Evolutionary conservation across 2,888 invertebrate species (phyloP).

Genomic region (Teleogryllus oceanicus): DNA sequence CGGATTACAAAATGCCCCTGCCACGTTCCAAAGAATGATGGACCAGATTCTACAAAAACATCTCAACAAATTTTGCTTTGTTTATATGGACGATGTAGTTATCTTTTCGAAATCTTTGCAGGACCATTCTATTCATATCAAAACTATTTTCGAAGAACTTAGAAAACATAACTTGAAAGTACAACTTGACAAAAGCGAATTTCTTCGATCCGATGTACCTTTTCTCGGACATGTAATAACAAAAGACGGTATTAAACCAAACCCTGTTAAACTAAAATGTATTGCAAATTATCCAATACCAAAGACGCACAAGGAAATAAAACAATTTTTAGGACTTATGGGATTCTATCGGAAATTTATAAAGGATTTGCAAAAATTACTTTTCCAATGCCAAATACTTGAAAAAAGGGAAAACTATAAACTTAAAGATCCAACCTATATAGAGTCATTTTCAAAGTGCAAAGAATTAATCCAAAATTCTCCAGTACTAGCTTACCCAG

Average conservation of each 20-base stretch:
- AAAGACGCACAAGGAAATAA: not conserved
- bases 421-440: not conserved
- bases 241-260: no score
- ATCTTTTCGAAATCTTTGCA: no score
- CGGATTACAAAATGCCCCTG: no score
- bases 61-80: no score
- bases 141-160: no score
- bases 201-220: not conserved
- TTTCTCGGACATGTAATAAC: slow-evolving; percentile 5
- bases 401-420: not conserved
- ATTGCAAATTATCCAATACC: no score
- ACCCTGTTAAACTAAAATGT: no score
- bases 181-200: not conserved
- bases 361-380: not conserved
- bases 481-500: not conserved
- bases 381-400: not conserved
- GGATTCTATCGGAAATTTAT: not conserved
- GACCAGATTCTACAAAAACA: no score
- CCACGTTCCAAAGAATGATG: no score
- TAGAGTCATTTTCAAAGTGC: no score
- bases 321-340: not conserved
- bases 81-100: no score
- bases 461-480: not conserved
- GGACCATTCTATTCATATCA: no score
- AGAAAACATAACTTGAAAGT: not conserved